Percentiles rank a stretch among this genome's conserved stretches.
Evolutionary conservation across 2,113 vertebrate genomes (phyloP).

Genomic region (Trogon surrucura): DNA sequence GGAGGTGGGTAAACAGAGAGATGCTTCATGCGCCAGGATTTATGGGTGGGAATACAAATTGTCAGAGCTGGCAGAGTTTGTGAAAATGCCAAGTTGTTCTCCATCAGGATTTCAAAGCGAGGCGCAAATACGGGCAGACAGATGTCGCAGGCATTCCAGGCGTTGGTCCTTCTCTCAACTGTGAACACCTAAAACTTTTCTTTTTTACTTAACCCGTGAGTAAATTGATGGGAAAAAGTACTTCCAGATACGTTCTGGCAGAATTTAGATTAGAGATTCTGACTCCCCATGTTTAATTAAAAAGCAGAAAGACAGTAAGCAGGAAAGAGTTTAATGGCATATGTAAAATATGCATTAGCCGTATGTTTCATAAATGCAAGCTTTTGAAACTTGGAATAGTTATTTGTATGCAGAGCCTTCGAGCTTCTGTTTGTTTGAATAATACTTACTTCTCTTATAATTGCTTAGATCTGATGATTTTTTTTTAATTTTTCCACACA

Average conservation of each 20-base stretch:
- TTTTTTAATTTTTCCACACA: neutral
- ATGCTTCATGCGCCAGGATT: neutral
- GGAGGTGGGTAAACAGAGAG: neutral
- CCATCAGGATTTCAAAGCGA: neutral
- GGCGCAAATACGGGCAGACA: neutral
- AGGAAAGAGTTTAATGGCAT: neutral
- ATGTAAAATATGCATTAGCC: neutral
- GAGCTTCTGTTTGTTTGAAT: neutral
- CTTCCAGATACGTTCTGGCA: neutral
- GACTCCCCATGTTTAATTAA: neutral
- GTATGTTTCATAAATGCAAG: neutral
- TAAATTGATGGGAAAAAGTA: neutral
- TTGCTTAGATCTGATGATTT: neutral
- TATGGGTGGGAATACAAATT: neutral
- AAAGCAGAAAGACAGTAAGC: neutral
- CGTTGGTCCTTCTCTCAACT: neutral
- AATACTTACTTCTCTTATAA: neutral
- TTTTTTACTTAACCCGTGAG: neutral
- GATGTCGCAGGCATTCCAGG: neutral
- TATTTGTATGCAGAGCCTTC: neutral
- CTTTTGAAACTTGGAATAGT: neutral
- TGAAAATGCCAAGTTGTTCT: neutral
- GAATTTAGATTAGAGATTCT: neutral
- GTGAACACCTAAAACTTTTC: neutral
- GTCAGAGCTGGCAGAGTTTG: neutral